Base-by-base conservation (phyloP, 2,888 invertebrate species). In the Toxonevra muliebris region DNA sequence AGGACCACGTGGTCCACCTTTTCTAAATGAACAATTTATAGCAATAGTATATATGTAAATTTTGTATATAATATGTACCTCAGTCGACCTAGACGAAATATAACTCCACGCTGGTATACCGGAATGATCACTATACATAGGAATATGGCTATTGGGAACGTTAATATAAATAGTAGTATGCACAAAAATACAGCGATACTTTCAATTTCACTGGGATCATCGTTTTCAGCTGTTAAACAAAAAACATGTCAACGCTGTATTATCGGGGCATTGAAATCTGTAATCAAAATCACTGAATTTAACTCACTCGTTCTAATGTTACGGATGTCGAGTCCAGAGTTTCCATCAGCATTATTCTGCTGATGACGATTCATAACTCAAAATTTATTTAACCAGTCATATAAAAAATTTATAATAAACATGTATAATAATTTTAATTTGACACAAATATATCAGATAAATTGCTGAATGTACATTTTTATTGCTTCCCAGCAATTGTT, bases 101-200 rank as follows among this genome's bases (percentile, higher is more conserved):
- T 87, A 3, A 91, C 89, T 48, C 87, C 87, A 75, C 90, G 83
- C 76, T 89, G 87, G 77, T 88, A 90, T 77, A 89, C 89, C 65
- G 87, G 86, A 2, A 88, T 86, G 17, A 88, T 85, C 77, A 84
- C 71, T 17, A 83, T 20, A 17, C 79, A 82, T n/a, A 76, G 43
- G 17, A 79, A 76, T 41, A 84, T 66, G 1, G 80, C 74, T 2
- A 80, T 17, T 20, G 84, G 84, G 59, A 83, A 77, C 13, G 76
- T 73, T 17, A 81, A n/a, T 11, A 80, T n/a, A 13, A 79, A 48
- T 15, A 80, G 2, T 3, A 82, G 3, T 13, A 76, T 60, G 0
- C 82, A 77, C 0, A 81, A 15, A 17, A 70, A 20, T 11, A 73
- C 73, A 15, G 76, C 72, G 0, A 74, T 17, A 15, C 66, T 57